phyloP scores from a whole-genome alignment of 2,113 vertebrate species.

The Shinisaurus crocodilurus region DNA sequence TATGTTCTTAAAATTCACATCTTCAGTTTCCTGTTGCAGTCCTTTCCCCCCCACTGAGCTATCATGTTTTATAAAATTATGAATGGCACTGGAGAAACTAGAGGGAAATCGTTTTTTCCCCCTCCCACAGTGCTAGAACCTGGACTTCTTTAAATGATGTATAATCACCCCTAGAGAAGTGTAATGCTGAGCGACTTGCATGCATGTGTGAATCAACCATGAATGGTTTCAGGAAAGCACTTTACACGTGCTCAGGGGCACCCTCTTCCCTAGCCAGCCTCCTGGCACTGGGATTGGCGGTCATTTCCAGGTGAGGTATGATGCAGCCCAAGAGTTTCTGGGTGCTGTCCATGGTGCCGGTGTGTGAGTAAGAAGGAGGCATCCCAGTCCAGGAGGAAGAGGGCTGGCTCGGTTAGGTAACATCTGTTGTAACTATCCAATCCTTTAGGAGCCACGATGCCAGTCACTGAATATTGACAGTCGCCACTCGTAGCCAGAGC shows the following conservation, averaged over 20 bases:
- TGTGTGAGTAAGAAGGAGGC: too few relatives aligned
- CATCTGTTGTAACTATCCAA: neutral
- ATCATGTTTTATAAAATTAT: neutral
- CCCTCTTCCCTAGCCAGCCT: neutral
- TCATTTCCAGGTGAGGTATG: too few relatives aligned
- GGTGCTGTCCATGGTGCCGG: too few relatives aligned
- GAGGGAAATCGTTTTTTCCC: too few relatives aligned
- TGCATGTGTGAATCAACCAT: too few relatives aligned
- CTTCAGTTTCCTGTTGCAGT: too few relatives aligned
- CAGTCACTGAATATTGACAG: neutral
- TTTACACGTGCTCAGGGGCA: neutral
- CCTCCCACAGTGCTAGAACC: too few relatives aligned
- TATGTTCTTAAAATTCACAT: too few relatives aligned
- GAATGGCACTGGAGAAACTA: neutral
- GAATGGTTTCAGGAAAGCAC: neutral
- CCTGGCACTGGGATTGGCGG: neutral
- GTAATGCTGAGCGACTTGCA: neutral
- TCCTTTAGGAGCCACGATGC: neutral
- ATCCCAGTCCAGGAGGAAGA: neutral
- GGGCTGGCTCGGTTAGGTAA: neutral
- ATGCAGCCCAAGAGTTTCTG: neutral
- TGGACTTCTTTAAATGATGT: too few relatives aligned
- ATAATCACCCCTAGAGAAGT: neutral
- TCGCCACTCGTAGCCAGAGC: neutral
- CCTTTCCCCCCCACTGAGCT: neutral